phyloP scores from a whole-genome alignment of 2,797 vertebrate genomes.

The Carduelis carduelis region DNA sequence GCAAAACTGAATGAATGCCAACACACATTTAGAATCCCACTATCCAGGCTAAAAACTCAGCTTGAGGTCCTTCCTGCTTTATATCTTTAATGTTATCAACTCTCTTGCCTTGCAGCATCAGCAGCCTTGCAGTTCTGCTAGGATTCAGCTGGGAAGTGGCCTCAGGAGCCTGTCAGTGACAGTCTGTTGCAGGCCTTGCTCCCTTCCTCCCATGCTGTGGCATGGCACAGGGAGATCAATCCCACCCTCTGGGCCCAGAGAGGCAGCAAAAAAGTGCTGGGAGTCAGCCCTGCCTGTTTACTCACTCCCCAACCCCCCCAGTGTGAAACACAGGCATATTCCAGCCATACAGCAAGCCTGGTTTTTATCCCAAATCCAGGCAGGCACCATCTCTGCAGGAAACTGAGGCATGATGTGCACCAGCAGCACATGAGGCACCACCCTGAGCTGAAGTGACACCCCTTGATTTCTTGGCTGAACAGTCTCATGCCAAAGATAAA shows the following conservation, averaged over 20 bases:
- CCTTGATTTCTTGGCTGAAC: neutral
- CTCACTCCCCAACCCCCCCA: fast-evolving
- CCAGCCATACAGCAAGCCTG: fast-evolving
- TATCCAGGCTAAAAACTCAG: neutral
- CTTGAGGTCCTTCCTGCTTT: neutral
- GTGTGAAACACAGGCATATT: neutral
- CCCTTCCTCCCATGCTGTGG: neutral
- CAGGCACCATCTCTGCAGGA: neutral
- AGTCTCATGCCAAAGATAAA: neutral
- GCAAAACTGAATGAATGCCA: neutral
- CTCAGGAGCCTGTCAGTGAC: neutral
- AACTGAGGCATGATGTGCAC: neutral
- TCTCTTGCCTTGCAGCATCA: neutral
- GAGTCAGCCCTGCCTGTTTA: neutral
- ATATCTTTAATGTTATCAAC: neutral
- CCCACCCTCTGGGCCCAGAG: neutral
- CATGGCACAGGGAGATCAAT: neutral
- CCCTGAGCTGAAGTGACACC: neutral
- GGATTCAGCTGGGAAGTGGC: neutral
- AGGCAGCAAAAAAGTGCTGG: neutral
- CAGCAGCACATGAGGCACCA: neutral
- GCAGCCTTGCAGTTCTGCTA: neutral
- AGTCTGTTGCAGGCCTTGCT: neutral
- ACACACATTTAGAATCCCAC: neutral
- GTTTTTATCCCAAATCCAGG: neutral